Base-by-base conservation (phyloP, 2,888 invertebrate genomes). In the Zygaena filipendulae region DNA sequence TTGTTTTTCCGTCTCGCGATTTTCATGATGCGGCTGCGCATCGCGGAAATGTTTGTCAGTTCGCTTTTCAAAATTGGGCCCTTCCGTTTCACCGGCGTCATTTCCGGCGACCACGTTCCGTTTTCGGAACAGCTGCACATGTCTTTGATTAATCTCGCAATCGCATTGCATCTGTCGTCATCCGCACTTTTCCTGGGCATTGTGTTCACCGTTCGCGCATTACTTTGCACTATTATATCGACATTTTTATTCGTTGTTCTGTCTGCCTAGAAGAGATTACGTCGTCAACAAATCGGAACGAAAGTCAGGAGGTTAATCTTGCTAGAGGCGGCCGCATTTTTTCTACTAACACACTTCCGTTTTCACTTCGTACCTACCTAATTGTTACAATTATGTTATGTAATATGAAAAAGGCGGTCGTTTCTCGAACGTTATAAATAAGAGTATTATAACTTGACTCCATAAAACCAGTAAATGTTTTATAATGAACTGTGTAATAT, bases 101-200 rank as follows among this genome's bases (percentile, higher is more conserved):
- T 75, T 9, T 79, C 74, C 2, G 80, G 81, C 0, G 80, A 80
- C 80, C 80, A 80, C 26, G 75, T 70, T 21, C 69, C 81, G 62
- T 79, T 72, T 39, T 80, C 77, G 0, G 80, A 69, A 30, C 81
- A 81, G 38, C 80, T 79, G 42, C 80, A 81, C 41, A 80, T 62
- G 47, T 80, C 80, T 39, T 79, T 81, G 12, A 81, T 60, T 13
- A 79, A 52, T 34, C 75, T 61, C 12, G 69, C 77, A 46, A 81
- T 62, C 22, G 77, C 69, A 38, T 66, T 74, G 46, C 81, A 80
- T 47, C 62, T 69, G 36, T 74, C 70, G 27, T 62, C 66, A 21
- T 59, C 59, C 5, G 58, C 38, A 23, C 59, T 51, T 43, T 56
- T 64, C 45, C 57, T 74, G 40, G 75, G 66, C 79, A 79, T 79